Percentiles rank a stretch among this genome's conserved stretches.
These are phyloP conservation scores for Pachycephus smyrnensis DNA, from an alignment of 2,888 invertebrate genomes.

Conservation along the genomic window DNA sequence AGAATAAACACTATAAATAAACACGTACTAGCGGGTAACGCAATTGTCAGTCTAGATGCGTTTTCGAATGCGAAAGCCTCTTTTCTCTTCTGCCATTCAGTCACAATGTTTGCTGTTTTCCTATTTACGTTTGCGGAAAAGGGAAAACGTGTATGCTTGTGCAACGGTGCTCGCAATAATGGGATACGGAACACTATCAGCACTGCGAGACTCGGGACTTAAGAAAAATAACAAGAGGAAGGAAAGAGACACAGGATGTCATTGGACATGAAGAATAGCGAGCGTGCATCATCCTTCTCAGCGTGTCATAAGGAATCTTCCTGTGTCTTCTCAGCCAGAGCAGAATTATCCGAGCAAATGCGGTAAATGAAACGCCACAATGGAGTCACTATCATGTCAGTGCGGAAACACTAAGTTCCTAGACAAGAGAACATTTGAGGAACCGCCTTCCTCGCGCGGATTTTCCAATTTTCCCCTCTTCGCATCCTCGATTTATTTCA, in stretches of 20 bases:
- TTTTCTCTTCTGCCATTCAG: background rate
- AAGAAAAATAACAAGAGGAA: background rate
- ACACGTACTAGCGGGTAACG: background rate
- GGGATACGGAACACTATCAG: background rate
- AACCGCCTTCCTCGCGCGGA: background rate
- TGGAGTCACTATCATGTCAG: background rate
- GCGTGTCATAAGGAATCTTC: background rate
- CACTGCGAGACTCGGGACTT: background rate
- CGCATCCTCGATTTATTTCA: too few species aligned
- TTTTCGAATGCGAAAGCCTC: background rate
- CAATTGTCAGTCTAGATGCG: background rate
- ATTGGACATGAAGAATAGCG: background rate
- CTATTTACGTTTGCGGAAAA: background rate
- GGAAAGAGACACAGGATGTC: too few species aligned
- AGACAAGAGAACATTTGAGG: too few species aligned
- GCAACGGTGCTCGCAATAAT: background rate
- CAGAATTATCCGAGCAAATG: background rate
- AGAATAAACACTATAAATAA: background rate
- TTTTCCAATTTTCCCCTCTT: background rate
- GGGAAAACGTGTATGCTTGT: background rate
- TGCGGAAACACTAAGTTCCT: background rate
- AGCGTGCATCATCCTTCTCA: background rate
- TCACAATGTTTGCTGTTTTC: background rate
- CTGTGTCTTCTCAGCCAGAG: background rate
- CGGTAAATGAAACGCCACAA: background rate